Base-by-base conservation (phyloP, 1,140 invertebrate species). In the Tetranychus urticae region DNA sequence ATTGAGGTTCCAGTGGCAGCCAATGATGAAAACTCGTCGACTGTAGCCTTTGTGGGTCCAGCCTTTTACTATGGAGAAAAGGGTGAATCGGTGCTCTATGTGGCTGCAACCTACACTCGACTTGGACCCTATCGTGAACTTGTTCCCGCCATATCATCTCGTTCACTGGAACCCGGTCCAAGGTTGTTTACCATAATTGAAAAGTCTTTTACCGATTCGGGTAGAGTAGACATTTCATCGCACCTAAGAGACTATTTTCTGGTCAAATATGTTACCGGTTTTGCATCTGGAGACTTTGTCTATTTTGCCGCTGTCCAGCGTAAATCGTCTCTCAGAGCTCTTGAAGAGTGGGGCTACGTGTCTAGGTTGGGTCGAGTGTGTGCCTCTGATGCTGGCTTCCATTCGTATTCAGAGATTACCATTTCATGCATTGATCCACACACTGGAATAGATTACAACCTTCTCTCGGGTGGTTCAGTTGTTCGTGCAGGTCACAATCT, bases 231-330 rank as follows among this genome's bases (percentile, higher is more conserved):
- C 74, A 88, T 91, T 13, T 91, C 90, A 70, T 89, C 90, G 70
- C 65, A 69, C 45, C 45, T 69, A 8, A 79, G 88, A 60, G 89
- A 93, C 74, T 88, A 91, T 70, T 93, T 91, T 73, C 75, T 92
- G 7, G 88, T 97, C n/a, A 82, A 88, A 68, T 97, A 96, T 72
- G 79, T 94, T 3, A 93, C 92, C 73, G 91, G 92, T 14, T 97
- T 97, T 69, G 87, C 90, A 72, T 86, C 88, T 1, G 87, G 82
- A 67, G 83, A 88, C 62, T 94, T 88, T 74, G 88, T 89, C 3
- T 96, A 97, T 71, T 92, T 97, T 74, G 80, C 92, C 13, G 80
- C 91, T 46, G 86, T 96, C n/a, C 92, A 97, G 71, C 91, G 92
- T 71, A 81, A 84, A 67, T 89, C 86, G 3, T 83, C 87, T 69